Evolutionary conservation across 2,113 vertebrate genomes (phyloP).

Genomic region (Aptenodytes forsteri): DNA sequence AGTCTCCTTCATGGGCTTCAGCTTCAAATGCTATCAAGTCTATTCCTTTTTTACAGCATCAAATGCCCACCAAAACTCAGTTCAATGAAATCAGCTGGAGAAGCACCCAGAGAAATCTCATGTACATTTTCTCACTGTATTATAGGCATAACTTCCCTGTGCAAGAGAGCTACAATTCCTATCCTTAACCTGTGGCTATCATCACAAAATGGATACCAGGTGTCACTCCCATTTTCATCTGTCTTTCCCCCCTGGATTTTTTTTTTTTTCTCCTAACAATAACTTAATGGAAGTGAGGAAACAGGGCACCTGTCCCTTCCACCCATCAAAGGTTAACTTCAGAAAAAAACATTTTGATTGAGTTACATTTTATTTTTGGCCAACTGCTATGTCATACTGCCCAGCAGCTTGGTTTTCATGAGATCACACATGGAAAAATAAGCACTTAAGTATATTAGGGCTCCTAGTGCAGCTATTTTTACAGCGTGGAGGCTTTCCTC

Average conservation of each 20-base stretch:
- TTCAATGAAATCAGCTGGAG: not conserved
- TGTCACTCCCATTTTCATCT: not conserved
- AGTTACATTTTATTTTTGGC: slow-evolving; percentile 30
- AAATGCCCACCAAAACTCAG: not conserved
- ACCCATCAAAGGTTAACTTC: not conserved
- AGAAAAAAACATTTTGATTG: not conserved
- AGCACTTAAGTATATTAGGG: slow-evolving; percentile 35
- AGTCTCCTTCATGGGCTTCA: not conserved
- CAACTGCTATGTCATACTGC: slow-evolving; percentile 36
- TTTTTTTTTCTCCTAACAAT: not conserved
- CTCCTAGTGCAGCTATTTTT: slow-evolving; percentile 34
- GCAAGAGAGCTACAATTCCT: not conserved
- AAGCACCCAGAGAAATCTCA: not conserved
- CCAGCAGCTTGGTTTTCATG: slow-evolving; percentile 51
- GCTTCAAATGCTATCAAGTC: not conserved
- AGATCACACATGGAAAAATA: slow-evolving; percentile 63
- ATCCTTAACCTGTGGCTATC: not conserved
- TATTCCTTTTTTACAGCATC: not conserved
- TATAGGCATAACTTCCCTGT: not conserved
- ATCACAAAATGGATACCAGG: not conserved
- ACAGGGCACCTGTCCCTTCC: not conserved
- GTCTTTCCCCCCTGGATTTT: not conserved
- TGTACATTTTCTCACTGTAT: not conserved
- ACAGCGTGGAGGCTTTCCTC: slow-evolving; percentile 11
- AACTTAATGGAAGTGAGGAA: not conserved